A percentile compares a stretch with the other conserved stretches of the same genome.
phyloP scores from a whole-genome alignment of 2,113 vertebrate genomes.

The Perca fluviatilis region DNA sequence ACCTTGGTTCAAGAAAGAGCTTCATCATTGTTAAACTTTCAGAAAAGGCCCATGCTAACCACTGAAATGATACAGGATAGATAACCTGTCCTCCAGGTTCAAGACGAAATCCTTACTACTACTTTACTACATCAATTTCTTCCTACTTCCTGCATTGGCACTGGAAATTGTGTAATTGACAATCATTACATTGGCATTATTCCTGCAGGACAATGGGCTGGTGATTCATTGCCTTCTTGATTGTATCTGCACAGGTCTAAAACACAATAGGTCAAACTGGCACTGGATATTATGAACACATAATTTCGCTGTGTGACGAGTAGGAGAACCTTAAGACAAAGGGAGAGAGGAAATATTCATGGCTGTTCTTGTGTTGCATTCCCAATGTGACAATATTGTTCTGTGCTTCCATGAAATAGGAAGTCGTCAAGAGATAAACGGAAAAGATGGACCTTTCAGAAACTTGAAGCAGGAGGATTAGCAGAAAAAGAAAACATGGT shows the following conservation, averaged over 20 bases:
- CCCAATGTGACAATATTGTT: neutral
- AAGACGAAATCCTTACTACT: neutral
- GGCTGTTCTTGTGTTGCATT: neutral
- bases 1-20: neutral
- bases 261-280: neutral
- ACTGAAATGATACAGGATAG: neutral
- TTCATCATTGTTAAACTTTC: neutral
- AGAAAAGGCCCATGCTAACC: slow-evolving; percentile 2
- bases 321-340: neutral
- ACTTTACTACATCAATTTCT: neutral
- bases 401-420: neutral
- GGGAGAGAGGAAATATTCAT: neutral
- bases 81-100: neutral
- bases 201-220: neutral
- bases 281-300: neutral
- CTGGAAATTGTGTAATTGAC: neutral
- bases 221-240: slow-evolving; percentile 1
- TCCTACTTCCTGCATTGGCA: neutral
- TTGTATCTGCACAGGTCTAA: neutral
- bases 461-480: slow-evolving; percentile 18
- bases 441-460: neutral
- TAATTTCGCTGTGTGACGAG: neutral
- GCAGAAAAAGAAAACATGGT: slow-evolving; percentile 19
- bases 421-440: slow-evolving; percentile 1
- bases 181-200: neutral